Percentiles rank a stretch among this genome's conserved stretches.
Evolutionary conservation across 2,113 vertebrate genomes (phyloP).

Genomic region (Neopipo cinnamomea): DNA sequence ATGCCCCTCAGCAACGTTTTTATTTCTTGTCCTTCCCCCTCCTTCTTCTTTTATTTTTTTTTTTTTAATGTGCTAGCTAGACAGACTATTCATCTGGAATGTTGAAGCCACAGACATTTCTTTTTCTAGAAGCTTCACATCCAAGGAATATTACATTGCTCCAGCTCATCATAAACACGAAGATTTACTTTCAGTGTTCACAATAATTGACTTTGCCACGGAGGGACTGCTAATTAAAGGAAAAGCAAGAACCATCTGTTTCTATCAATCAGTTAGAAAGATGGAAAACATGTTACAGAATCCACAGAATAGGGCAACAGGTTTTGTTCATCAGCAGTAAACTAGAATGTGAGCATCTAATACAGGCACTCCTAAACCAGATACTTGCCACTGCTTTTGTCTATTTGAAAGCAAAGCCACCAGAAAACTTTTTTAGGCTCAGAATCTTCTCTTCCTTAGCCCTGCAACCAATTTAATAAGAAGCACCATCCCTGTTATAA

Average conservation of each 20-base stretch:
- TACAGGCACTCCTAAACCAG: neutral
- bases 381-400: neutral
- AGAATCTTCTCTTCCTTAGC: neutral
- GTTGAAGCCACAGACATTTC: fast-evolving
- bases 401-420: neutral
- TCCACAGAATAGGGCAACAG: neutral
- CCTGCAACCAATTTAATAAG: neutral
- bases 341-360: neutral
- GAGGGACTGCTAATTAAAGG: neutral
- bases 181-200: neutral
- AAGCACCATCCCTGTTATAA: neutral
- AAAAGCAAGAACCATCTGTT: neutral
- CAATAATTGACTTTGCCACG: neutral
- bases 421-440: neutral
- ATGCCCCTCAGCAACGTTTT: neutral
- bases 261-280: neutral
- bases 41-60: neutral
- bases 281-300: neutral
- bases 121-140: neutral
- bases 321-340: neutral
- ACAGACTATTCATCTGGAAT: neutral
- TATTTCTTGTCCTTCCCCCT: fast-evolving
- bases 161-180: neutral
- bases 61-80: neutral
- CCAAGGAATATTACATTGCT: neutral